Evolutionary conservation across 2,113 vertebrate genomes (phyloP), one percentile per base, ranked within the genome.

Genomic region (Butastur rufipennis): DNA sequence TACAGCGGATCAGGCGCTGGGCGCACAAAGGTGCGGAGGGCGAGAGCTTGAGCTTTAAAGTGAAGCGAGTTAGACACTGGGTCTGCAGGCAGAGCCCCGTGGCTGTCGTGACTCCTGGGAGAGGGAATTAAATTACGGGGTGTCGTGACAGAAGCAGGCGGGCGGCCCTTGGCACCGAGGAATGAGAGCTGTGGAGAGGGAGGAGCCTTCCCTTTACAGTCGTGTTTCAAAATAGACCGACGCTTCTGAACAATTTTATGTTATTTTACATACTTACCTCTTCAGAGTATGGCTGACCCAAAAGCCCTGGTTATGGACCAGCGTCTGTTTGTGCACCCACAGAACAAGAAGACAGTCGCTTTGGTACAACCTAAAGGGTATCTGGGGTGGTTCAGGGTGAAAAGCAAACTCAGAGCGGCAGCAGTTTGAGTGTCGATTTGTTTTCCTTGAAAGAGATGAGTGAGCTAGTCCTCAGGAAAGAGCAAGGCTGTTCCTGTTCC

Each of bases 31-130:
- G 67, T 13, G 62, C 13, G 50, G 50, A 55, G 8, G 71, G 6
- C 0, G 5, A 15, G n/a, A 42, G 59, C 4, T 0, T 16, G 7
- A 25, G 34, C 9, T 40, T 34, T 17, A 18, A 40, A 6, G 5
- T 6, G 31, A n/a, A 43, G 16, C 15, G 8, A 23, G 20, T 19
- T 11, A 8, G 59, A 5, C 22, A 2, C 31, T 7, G 34, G 26
- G 3, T 13, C 26, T 22, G 43, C 38, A n/a, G 48, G 75, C 56
- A 59, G 56, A 71, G 22, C 23, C 23, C 11, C 29, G 0, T 2
- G 77, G 43, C 53, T 25, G 52, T 7, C 5, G 25, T 4, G 68
- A 25, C 5, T 58, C 6, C 70, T 10, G 58, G 42, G 34, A n/a
- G 70, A 52, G 19, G 78, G 58, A 61, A 21, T 27, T 16, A 5